Conservation (phyloP, 2,797 vertebrate species). For the Melanotaenia boesemani region DNA sequence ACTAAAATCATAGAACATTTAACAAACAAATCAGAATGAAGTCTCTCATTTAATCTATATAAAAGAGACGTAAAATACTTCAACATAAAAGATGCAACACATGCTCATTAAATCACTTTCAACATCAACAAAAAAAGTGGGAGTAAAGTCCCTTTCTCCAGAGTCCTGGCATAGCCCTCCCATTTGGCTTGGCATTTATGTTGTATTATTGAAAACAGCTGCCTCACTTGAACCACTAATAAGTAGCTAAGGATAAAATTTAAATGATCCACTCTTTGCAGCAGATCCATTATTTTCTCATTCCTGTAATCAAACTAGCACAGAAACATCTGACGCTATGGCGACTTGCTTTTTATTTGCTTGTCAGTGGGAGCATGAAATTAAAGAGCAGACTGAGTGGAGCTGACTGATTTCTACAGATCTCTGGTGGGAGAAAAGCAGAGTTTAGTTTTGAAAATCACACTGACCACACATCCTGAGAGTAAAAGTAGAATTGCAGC, state of each 20-base stretch:
- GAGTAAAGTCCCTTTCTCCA: conserved; percentile 69
- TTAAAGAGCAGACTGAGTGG: conserved; percentile 75
- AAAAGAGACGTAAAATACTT: no score
- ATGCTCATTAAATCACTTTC: no score
- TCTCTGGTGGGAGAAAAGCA: conserved; percentile 58
- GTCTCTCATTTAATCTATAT: no score
- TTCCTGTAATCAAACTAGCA: conserved; percentile 81
- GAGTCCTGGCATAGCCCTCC: conserved; percentile 72
- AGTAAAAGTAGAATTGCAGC: conserved; percentile 71
- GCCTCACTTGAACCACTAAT: conserved; percentile 84
- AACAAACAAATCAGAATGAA: no score
- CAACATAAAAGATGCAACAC: no score
- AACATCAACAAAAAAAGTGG: conserved; percentile 32
- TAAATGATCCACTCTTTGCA: conserved; percentile 76
- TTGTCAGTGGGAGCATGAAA: conserved; percentile 75
- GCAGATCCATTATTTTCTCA: conserved; percentile 82
- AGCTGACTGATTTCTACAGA: conserved; percentile 68
- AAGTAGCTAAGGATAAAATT: conserved; percentile 83
- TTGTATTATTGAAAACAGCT: conserved; percentile 86
- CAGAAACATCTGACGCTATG: conserved; percentile 74
- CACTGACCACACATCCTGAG: conserved; percentile 74
- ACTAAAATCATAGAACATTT: no score
- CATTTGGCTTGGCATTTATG: conserved; percentile 76
- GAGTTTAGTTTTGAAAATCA: conserved; percentile 64
- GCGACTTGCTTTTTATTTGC: conserved; percentile 76